A percentile compares a stretch with the other conserved stretches of the same genome.
phyloP scores from a whole-genome alignment of 1,140 invertebrate species.

The Dendroctonus ponderosae region DNA sequence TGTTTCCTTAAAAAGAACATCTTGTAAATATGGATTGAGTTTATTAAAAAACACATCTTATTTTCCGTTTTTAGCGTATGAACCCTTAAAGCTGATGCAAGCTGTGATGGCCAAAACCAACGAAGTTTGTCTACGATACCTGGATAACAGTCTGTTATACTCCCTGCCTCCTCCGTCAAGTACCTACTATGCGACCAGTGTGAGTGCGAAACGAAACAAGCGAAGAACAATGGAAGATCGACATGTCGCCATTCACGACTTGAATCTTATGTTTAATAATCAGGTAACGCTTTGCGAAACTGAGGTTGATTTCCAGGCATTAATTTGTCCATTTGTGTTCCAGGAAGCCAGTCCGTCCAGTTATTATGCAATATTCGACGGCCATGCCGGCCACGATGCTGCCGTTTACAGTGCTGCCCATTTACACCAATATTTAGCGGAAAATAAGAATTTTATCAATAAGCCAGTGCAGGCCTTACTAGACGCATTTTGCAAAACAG shows the following conservation, averaged over 20 bases:
- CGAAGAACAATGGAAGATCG: constrained; percentile 85
- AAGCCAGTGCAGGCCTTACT: constrained; percentile 70
- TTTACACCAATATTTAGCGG: constrained; percentile 80
- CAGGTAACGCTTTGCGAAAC: constrained; percentile 50
- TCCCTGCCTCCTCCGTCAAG: constrained; percentile 55
- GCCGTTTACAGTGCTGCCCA: constrained; percentile 84
- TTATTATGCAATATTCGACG: constrained; percentile 95
- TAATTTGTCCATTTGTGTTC: constrained; percentile 33
- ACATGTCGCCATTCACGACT: constrained; percentile 72
- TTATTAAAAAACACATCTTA: no score
- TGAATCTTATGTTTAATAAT: constrained; percentile 68
- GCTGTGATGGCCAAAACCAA: constrained; percentile 68
- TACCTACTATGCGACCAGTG: constrained; percentile 53
- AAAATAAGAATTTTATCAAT: constrained; percentile 66
- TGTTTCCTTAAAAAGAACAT: no score
- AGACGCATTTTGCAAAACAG: constrained; percentile 82
- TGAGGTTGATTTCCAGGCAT: not conserved
- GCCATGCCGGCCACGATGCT: constrained; percentile 89
- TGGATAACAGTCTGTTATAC: constrained; percentile 62
- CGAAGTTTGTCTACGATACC: constrained; percentile 65
- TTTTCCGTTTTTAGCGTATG: constrained; percentile 59
- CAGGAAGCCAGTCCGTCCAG: constrained; percentile 62
- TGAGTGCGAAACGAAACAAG: constrained; percentile 73
- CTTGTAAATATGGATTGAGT: no score
- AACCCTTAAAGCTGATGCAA: constrained; percentile 70